Conservation (phyloP, 2,113 vertebrate species). For the Typhlomys cinereus region DNA sequence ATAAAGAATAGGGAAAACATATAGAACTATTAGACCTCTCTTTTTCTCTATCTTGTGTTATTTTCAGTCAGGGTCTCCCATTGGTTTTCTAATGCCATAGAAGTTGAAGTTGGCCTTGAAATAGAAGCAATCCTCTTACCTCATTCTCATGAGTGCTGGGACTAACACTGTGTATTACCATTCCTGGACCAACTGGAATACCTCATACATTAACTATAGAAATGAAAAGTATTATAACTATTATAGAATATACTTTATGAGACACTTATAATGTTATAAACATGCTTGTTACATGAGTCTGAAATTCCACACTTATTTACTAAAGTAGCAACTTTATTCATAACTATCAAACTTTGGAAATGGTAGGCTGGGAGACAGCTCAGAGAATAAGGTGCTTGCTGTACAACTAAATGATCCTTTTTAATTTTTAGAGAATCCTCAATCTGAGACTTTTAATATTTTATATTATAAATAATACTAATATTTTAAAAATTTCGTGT, state of each 20-base stretch:
- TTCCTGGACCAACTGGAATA: background rate
- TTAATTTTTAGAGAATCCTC: background rate
- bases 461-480: too few relatives aligned
- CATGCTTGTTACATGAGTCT: background rate
- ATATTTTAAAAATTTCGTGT: too few relatives aligned
- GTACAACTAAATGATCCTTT: too few relatives aligned
- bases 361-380: constrained; percentile 16
- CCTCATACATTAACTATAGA: background rate
- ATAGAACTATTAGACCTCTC: background rate
- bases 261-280: constrained; percentile 28
- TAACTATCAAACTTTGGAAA: constrained; percentile 30
- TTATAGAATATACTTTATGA: constrained; percentile 5
- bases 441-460: background rate
- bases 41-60: background rate
- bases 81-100: too few relatives aligned
- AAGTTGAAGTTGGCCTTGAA: background rate
- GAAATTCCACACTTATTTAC: background rate
- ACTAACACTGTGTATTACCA: background rate
- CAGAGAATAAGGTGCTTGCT: constrained; percentile 25
- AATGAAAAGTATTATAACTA: background rate
- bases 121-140: background rate
- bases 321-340: background rate
- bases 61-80: background rate
- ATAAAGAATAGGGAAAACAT: background rate
- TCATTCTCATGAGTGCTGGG: background rate